Conservation (phyloP, 2,113 vertebrate genomes). For the Cygnus buccinator region DNA sequence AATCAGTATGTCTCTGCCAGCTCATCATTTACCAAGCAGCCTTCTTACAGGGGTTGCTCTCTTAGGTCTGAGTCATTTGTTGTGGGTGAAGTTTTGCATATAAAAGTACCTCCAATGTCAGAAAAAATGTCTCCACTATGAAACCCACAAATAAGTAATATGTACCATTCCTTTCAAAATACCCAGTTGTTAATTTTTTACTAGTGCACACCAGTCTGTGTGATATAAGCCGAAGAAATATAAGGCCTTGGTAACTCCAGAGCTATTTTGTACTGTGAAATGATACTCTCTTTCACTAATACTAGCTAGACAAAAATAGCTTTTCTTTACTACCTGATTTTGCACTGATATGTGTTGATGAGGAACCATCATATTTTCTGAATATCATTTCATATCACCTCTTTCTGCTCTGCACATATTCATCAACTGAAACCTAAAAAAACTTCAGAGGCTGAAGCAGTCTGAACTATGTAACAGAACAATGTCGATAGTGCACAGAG, state of each 20-base stretch:
- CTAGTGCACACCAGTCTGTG: background rate
- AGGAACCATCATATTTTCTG: background rate
- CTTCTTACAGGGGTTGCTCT: conserved; percentile 37
- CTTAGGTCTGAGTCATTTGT: conserved; percentile 62
- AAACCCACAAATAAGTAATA: background rate
- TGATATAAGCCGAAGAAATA: background rate
- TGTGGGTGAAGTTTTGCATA: conserved; percentile 63
- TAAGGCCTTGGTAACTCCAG: background rate
- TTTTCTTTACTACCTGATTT: background rate
- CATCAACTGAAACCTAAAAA: background rate
- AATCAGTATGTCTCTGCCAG: background rate
- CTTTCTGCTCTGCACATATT: background rate
- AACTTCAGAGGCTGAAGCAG: background rate
- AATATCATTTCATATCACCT: background rate
- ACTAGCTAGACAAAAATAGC: background rate
- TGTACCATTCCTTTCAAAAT: background rate
- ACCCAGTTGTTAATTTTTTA: background rate
- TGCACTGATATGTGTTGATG: background rate
- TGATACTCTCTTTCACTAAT: background rate
- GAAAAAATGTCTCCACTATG: background rate
- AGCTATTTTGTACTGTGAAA: background rate
- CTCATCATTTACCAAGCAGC: background rate
- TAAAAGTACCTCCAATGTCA: background rate
- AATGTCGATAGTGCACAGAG: background rate
- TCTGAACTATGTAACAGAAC: background rate